Base-by-base conservation (phyloP, 2,888 invertebrate genomes). In the Pammene aurita region DNA sequence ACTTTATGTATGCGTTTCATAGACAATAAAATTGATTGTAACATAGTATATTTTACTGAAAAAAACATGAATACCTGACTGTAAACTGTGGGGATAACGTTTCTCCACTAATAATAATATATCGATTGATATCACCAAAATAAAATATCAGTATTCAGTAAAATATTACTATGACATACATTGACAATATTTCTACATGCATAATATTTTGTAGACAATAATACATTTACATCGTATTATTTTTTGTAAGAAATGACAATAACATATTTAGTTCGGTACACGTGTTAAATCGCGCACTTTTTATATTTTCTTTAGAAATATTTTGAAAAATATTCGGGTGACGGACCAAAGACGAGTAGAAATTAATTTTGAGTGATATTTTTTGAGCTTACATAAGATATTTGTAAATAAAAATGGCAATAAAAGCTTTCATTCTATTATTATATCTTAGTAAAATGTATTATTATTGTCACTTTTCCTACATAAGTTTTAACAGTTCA, bases 291-390 rank as follows among this genome's bases (percentile, higher is more conserved):
- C 54, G 72, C 61, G 73, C 38, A 74, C 76, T 74, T 73, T 66
- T 72, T 71, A 71, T 52, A 46, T 69, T 70, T 61, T 62, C 52
- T 64, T 66, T 71, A 58, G 58, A 72, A 62, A 64, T 66, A 61
- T 71, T 72, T 65, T 60, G 46, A 52, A 65, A 65, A 56, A 67
- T 56, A 66, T 75, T 77, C 76, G 72, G 71, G 69, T 72, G 50
- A 77, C 72, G 84, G 84, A 85, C 84, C 84, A 85, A 84, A 73
- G 18, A 55, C 62, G 62, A 61, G 76, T 77, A 68, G 68, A 78
- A 76, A 66, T 70, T 74, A 66, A 64, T 76, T 74, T 76, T 67
- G 67, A 61, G 71, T 68, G 71, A 58, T 73, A 75, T 72, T 67
- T 74, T 73, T 66, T 71, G 80, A 81, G 82, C 82, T 81, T 82